A percentile compares a stretch with the other conserved stretches of the same genome.
Conservation (phyloP, 92 coral and sea anemone genomes). For the Actinostola sp. region DNA sequence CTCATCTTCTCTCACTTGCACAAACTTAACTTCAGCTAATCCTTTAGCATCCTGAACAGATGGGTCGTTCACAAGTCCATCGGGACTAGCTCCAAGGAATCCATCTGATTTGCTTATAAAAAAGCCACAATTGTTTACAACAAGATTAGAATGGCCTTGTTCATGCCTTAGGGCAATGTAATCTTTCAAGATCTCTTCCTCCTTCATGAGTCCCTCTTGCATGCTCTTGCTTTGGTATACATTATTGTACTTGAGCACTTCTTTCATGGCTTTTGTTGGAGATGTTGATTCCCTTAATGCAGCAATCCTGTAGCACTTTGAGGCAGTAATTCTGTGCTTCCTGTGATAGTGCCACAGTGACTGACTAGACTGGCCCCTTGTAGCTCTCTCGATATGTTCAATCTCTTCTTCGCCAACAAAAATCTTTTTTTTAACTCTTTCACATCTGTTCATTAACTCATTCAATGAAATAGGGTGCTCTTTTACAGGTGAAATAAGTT, state of each 20-base stretch:
- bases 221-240: constrained; percentile 40
- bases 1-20: constrained; percentile 50
- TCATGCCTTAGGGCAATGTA: constrained; percentile 24
- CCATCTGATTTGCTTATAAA: constrained; percentile 34
- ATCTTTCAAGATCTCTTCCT: constrained; percentile 16
- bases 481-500: constrained; percentile 52
- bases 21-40: constrained; percentile 43
- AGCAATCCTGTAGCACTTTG: too few relatives aligned
- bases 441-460: constrained; percentile 37
- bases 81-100: constrained; percentile 57
- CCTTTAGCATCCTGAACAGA: constrained; percentile 35
- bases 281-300: constrained; percentile 50
- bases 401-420: constrained; percentile 23
- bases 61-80: constrained; percentile 53
- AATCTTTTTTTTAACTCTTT: constrained; percentile 40
- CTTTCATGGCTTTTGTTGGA: constrained; percentile 39
- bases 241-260: constrained; percentile 32
- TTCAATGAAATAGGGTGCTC: constrained; percentile 43
- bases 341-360: constrained; percentile 38
- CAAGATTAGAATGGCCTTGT: constrained; percentile 28
- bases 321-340: constrained; percentile 31
- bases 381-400: constrained; percentile 44
- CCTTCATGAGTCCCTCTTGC: constrained; percentile 53
- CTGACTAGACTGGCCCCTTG: constrained; percentile 47
- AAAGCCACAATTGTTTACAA: constrained; percentile 45